Percentiles rank a stretch among this genome's conserved stretches.
phyloP scores from a whole-genome alignment of 2,888 invertebrate species.

The Eretmocerus hayati region DNA sequence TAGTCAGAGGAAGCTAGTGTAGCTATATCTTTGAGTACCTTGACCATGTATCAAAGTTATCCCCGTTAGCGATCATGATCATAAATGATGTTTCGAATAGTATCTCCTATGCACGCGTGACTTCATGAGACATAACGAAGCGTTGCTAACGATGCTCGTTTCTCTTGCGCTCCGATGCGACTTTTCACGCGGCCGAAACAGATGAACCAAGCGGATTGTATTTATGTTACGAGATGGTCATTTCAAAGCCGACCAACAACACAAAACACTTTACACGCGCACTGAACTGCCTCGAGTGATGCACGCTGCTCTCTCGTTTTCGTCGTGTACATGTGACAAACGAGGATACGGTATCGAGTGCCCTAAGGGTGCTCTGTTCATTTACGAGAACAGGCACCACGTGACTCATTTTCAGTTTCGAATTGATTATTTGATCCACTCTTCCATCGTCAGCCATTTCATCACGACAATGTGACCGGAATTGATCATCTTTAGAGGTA shows the following conservation, averaged over 20 bases:
- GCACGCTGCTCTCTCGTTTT: not conserved
- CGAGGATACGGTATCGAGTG: not conserved
- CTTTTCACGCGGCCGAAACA: slow-evolving; percentile 14
- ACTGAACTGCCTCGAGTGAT: not conserved
- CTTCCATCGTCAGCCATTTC: no score
- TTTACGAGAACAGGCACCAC: no score
- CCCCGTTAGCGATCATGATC: no score
- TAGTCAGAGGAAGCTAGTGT: no score
- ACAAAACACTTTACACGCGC: not conserved
- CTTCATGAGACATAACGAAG: slow-evolving; percentile 14
- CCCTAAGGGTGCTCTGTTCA: not conserved
- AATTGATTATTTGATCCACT: no score
- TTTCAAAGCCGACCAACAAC: not conserved
- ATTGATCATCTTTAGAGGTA: no score
- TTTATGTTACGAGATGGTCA: not conserved
- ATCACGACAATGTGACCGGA: no score
- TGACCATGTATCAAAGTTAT: no score
- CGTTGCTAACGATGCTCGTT: slow-evolving; percentile 16
- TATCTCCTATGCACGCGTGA: not conserved
- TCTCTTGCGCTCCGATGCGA: slow-evolving; percentile 6
- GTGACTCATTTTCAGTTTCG: no score
- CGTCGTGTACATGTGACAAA: not conserved
- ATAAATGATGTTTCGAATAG: no score
- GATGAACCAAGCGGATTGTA: slow-evolving; percentile 2
- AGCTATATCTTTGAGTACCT: no score